These are phyloP conservation scores for Zaprionus kolodkinae DNA, from an alignment of 1,140 invertebrate species.

Conservation along the genomic window DNA sequence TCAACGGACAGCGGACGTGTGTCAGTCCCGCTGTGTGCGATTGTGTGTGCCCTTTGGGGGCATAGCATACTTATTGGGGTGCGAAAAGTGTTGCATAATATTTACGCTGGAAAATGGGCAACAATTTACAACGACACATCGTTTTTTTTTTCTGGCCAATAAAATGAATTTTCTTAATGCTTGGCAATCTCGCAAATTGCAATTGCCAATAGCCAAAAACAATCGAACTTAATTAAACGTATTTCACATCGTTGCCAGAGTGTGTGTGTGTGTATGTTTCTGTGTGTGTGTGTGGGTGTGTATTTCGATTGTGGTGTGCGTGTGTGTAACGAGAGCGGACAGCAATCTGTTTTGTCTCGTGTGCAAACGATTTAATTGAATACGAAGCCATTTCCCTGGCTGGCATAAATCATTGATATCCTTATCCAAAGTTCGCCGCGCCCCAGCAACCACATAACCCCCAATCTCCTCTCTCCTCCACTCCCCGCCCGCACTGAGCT, in stretches of 20 bases:
- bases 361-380: slow-evolving; percentile 46
- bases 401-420: slow-evolving; percentile 1
- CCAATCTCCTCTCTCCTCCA: neutral
- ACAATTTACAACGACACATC: slow-evolving; percentile 49
- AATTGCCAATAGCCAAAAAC: slow-evolving; percentile 66
- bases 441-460: no score
- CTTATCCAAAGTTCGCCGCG: neutral
- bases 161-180: slow-evolving; percentile 22
- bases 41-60: slow-evolving; percentile 42
- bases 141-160: neutral
- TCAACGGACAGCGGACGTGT: slow-evolving; percentile 55
- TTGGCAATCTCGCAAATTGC: slow-evolving; percentile 29
- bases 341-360: slow-evolving; percentile 51
- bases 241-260: slow-evolving; percentile 52
- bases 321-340: slow-evolving; percentile 45
- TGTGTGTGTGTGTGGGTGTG: slow-evolving; percentile 10
- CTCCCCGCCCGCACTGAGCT: neutral
- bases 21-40: neutral
- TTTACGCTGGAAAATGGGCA: slow-evolving; percentile 59
- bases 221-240: slow-evolving; percentile 75
- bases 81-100: slow-evolving; percentile 77
- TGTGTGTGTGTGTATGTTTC: slow-evolving; percentile 10
- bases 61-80: slow-evolving; percentile 64
- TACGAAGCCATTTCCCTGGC: slow-evolving; percentile 4
- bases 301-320: slow-evolving; percentile 24